Percentiles rank a stretch among this genome's conserved stretches.
phyloP scores from a whole-genome alignment of 92 coral and sea anemone species.

The Porites cylindrica region DNA sequence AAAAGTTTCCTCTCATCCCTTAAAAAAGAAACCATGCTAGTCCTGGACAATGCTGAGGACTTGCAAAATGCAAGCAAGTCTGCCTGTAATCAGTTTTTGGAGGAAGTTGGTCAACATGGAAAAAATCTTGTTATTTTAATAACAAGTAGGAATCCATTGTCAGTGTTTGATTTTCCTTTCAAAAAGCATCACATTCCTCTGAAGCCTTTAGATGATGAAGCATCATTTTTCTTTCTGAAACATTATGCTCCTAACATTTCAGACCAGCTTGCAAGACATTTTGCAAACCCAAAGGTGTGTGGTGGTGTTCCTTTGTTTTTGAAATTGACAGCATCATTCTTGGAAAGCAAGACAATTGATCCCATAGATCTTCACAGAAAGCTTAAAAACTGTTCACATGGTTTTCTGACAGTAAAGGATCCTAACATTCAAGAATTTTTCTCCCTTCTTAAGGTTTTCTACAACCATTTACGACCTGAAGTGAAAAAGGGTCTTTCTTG shows the following conservation, averaged over 20 bases:
- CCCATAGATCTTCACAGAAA: conserved; percentile 29
- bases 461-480: conserved; percentile 50
- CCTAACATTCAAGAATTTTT: neutral
- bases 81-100: conserved; percentile 57
- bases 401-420: conserved; percentile 2
- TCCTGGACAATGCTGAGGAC: conserved; percentile 87
- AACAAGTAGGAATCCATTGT: conserved; percentile 62
- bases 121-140: conserved; percentile 45
- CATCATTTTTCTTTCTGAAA: conserved; percentile 27
- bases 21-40: conserved; percentile 45
- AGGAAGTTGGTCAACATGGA: conserved; percentile 52
- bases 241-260: neutral
- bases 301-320: conserved; percentile 76
- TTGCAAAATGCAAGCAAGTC: conserved; percentile 54
- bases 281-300: conserved; percentile 57
- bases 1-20: conserved; percentile 21
- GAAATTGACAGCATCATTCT: conserved; percentile 71
- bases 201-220: conserved; percentile 39
- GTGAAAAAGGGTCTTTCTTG: conserved; percentile 51
- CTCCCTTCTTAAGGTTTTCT: conserved; percentile 50
- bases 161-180: conserved; percentile 30
- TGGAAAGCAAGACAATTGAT: conserved; percentile 15
- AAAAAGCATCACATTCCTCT: conserved; percentile 32
- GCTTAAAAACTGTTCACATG: conserved; percentile 24
- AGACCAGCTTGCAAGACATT: conserved; percentile 29